phyloP scores from a whole-genome alignment of 2,113 vertebrate species.

The Rutilus rutilus region DNA sequence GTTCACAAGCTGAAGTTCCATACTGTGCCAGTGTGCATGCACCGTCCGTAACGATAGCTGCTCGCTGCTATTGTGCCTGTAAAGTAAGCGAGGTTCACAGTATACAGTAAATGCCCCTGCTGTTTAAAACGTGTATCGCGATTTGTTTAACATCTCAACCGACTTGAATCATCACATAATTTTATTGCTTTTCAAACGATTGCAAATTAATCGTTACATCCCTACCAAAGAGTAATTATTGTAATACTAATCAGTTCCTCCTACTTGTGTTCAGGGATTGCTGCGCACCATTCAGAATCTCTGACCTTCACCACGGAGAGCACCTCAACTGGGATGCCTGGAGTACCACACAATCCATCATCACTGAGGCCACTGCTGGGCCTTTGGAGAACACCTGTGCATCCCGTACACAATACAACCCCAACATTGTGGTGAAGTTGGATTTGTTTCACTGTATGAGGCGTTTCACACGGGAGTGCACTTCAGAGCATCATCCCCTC shows the following conservation, averaged over 20 bases:
- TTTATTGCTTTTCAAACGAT: too few species aligned
- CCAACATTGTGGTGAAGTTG: constrained; percentile 30
- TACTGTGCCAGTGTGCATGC: too few species aligned
- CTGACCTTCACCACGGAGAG: not conserved
- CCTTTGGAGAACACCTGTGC: constrained; percentile 17
- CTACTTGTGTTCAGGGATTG: not conserved
- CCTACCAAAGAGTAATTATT: not conserved
- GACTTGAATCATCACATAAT: too few species aligned
- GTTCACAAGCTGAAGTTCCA: too few species aligned
- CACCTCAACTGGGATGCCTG: not conserved
- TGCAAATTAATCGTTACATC: too few species aligned
- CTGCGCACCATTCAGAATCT: not conserved
- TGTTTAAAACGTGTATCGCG: too few species aligned
- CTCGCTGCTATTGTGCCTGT: too few species aligned
- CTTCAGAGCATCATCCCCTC: constrained; percentile 50
- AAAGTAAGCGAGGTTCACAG: too few species aligned
- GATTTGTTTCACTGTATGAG: constrained; percentile 52
- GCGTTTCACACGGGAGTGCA: constrained; percentile 40
- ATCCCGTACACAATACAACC: not conserved
- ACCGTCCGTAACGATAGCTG: too few species aligned
- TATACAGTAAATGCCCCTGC: too few species aligned
- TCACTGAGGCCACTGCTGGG: constrained; percentile 17
- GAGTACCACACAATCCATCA: constrained; percentile 22
- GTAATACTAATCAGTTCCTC: not conserved
- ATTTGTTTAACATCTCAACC: too few species aligned